Evolutionary conservation across 2,888 invertebrate species (phyloP).

Genomic region (Drosophila testacea): DNA sequence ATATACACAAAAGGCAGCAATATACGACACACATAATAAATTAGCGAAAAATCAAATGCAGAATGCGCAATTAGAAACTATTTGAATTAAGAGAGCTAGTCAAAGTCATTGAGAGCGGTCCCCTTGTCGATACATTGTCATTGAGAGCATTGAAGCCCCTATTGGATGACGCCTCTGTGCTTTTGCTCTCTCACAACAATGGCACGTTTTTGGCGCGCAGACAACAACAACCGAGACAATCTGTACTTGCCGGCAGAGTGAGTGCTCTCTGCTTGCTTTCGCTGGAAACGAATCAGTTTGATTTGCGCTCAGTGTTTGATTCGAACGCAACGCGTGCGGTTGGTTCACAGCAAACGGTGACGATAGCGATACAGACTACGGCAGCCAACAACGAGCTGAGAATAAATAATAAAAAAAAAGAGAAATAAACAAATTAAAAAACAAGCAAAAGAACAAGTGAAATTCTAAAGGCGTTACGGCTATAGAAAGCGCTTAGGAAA

Average conservation of each 20-base stretch:
- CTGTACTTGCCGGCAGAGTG: constrained; percentile 63
- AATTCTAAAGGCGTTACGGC: constrained; percentile 18
- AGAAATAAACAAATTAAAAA: constrained; percentile 16
- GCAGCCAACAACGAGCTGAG: constrained; percentile 28
- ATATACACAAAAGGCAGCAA: neutral
- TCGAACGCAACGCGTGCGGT: constrained; percentile 70
- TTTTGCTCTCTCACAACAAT: constrained; percentile 32
- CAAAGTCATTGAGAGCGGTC: neutral
- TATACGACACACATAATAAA: constrained; percentile 17
- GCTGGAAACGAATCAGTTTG: constrained; percentile 31
- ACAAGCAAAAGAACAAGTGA: neutral
- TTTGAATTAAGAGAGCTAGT: neutral
- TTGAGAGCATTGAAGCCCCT: neutral
- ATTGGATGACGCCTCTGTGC: constrained; percentile 31
- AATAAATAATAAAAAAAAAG: constrained; percentile 50
- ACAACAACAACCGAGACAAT: constrained; percentile 45
- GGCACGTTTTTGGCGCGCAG: constrained; percentile 70
- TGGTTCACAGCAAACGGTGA: constrained; percentile 46
- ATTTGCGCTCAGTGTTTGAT: constrained; percentile 52
- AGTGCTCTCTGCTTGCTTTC: constrained; percentile 8
- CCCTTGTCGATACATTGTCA: neutral
- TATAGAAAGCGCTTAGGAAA: constrained; percentile 23
- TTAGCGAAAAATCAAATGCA: constrained; percentile 1
- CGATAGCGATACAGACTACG: constrained; percentile 15
- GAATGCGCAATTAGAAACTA: neutral